A percentile compares a stretch with the other conserved stretches of the same genome.
Conservation (phyloP, 2,797 vertebrate genomes). For the Acanthurus leucopareius region DNA sequence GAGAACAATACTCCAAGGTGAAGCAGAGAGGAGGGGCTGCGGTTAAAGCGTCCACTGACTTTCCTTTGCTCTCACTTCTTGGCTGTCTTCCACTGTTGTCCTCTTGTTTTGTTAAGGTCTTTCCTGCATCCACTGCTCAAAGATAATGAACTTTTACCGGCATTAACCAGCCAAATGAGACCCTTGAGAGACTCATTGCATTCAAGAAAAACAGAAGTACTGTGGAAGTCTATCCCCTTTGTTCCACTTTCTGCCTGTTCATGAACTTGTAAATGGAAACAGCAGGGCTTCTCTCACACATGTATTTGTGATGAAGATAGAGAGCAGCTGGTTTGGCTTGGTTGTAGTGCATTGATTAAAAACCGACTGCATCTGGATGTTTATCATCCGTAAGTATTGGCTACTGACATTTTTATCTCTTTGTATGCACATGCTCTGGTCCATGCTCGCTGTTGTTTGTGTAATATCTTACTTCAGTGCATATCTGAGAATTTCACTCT, state of each 20-base stretch:
- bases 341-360: conserved; percentile 41
- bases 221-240: conserved; percentile 70
- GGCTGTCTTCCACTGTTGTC: conserved; percentile 83
- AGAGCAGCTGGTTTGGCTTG: conserved; percentile 31
- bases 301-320: conserved; percentile 38
- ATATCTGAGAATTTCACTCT: conserved; percentile 29
- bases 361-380: conserved; percentile 35
- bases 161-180: conserved; percentile 69
- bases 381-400: conserved; percentile 67
- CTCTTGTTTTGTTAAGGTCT: conserved; percentile 72
- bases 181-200: conserved; percentile 68
- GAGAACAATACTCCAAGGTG: conserved; percentile 79
- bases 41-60: conserved; percentile 65
- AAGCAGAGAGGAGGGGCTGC: conserved; percentile 66
- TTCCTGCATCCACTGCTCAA: conserved; percentile 64
- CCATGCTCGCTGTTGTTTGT: conserved; percentile 17
- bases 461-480: conserved; percentile 12
- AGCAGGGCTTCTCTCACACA: conserved; percentile 44
- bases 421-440: conserved; percentile 18
- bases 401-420: conserved; percentile 30
- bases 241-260: conserved; percentile 65
- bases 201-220: conserved; percentile 66
- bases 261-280: conserved; percentile 35
- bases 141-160: conserved; percentile 74
- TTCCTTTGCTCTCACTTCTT: conserved; percentile 72